phyloP scores from a whole-genome alignment of 2,797 vertebrate species.

The Sarcophilus harrisii region DNA sequence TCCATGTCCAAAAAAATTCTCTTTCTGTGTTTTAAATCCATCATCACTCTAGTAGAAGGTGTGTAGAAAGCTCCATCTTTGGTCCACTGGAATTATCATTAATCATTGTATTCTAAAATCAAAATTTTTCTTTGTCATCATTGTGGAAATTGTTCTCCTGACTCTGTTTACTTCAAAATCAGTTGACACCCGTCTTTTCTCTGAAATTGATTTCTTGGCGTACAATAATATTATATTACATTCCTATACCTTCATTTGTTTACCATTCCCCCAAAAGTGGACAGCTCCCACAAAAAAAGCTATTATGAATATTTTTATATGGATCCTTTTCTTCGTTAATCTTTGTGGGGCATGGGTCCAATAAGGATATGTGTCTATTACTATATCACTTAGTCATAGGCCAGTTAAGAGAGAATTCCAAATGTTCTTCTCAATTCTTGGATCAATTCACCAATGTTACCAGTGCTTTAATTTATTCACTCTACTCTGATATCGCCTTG shows the following conservation, averaged over 20 bases:
- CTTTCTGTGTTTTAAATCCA: not conserved
- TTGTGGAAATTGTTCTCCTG: not conserved
- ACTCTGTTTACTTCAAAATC: not conserved
- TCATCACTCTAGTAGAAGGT: not conserved
- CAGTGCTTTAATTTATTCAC: not conserved
- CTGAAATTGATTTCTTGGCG: not conserved
- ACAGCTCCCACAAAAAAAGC: not conserved
- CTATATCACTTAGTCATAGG: not conserved
- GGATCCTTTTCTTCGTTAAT: not conserved
- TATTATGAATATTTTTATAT: not conserved
- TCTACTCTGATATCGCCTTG: not conserved
- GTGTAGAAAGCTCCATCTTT: not conserved
- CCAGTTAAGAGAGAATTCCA: not conserved
- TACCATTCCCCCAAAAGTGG: not conserved
- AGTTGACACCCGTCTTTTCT: not conserved
- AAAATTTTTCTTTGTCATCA: not conserved
- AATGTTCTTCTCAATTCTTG: not conserved
- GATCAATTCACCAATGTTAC: not conserved
- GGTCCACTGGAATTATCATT: not conserved
- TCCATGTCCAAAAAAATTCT: not conserved
- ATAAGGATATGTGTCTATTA: not conserved
- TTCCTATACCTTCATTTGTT: not conserved
- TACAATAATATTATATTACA: not conserved
- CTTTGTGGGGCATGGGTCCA: not conserved
- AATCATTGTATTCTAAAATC: not conserved